A percentile compares a stretch with the other conserved stretches of the same genome.
These are phyloP conservation scores for Xestia rhomboidea DNA, from an alignment of 2,888 invertebrate species.

Conservation along the genomic window DNA sequence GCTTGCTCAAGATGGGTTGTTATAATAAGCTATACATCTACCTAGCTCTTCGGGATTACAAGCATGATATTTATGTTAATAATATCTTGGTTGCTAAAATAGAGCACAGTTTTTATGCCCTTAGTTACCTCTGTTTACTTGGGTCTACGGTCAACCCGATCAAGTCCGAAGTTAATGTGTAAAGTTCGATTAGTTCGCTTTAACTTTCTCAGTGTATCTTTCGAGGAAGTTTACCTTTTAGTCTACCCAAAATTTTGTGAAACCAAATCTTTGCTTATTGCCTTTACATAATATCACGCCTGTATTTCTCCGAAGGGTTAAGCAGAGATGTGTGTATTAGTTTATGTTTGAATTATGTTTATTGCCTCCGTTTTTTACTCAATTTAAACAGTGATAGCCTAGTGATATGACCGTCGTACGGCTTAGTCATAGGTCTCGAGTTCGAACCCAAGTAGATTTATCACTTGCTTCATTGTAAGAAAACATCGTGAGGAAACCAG, in stretches of 20 bases:
- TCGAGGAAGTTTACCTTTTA: slow-evolving; percentile 17
- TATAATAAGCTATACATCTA: neutral
- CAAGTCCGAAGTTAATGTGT: slow-evolving; percentile 18
- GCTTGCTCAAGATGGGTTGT: too few species aligned
- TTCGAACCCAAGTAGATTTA: too few species aligned
- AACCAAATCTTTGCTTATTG: neutral
- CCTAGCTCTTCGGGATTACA: neutral
- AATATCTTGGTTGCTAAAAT: neutral
- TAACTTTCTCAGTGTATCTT: slow-evolving; percentile 19
- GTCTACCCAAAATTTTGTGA: neutral
- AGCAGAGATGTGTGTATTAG: neutral
- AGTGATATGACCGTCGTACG: too few species aligned
- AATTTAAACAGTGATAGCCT: neutral
- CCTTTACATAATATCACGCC: neutral
- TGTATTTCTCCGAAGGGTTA: neutral
- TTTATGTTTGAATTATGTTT: neutral
- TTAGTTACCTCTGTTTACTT: neutral
- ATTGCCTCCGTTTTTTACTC: neutral
- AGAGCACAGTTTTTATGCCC: neutral
- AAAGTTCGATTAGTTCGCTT: slow-evolving; percentile 44
- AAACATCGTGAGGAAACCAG: too few species aligned
- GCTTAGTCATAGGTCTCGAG: too few species aligned
- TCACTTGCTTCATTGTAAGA: too few species aligned
- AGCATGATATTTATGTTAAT: neutral
- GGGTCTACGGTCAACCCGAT: neutral